Percentiles rank a stretch among this genome's conserved stretches.
These are phyloP conservation scores for Xerus rutilus DNA, from an alignment of 2,797 vertebrate genomes.

Conservation along the genomic window DNA sequence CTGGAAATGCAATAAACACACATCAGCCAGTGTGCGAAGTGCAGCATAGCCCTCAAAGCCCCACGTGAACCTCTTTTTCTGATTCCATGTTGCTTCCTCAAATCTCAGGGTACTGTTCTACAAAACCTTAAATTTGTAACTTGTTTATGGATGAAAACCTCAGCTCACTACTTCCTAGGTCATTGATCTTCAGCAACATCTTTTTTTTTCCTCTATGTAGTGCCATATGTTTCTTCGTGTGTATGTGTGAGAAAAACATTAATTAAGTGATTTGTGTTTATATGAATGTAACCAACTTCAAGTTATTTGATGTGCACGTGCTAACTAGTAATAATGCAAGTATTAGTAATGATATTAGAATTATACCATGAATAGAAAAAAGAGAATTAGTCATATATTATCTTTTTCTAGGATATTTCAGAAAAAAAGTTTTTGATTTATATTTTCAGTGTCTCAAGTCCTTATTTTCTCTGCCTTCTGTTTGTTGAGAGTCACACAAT, in stretches of 20 bases:
- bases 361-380: not conserved
- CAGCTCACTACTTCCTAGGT: not conserved
- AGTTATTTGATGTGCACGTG: not conserved
- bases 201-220: not conserved
- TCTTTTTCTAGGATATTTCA: not conserved
- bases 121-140: not conserved
- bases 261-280: not conserved
- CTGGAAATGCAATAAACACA: not conserved
- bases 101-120: not conserved
- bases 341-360: not conserved
- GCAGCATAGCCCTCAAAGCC: not conserved
- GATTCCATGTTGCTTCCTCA: not conserved
- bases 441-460: not conserved
- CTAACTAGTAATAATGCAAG: not conserved
- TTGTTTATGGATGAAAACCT: not conserved
- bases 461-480: not conserved
- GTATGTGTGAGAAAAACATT: not conserved
- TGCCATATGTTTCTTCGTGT: not conserved
- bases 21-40: not conserved
- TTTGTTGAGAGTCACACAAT: too few relatives aligned
- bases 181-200: not conserved
- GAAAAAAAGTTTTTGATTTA: not conserved
- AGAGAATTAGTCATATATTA: not conserved
- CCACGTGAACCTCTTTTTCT: not conserved
- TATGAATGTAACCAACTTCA: not conserved